Conservation (phyloP, 2,888 invertebrate species). For the Laspeyria flexula region DNA sequence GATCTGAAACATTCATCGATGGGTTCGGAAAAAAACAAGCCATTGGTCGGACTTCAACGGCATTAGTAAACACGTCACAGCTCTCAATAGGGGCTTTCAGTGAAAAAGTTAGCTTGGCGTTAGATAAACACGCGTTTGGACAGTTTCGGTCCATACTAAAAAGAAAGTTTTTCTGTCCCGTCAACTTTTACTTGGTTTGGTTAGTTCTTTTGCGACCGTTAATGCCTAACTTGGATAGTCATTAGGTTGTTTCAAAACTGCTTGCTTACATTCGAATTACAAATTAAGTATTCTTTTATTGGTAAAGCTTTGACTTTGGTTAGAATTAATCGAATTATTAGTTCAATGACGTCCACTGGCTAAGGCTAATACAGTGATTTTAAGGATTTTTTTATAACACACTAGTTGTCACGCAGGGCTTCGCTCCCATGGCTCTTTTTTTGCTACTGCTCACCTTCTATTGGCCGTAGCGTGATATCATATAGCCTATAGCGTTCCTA, state of each 20-base stretch:
- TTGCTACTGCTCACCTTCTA: no score
- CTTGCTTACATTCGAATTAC: background rate
- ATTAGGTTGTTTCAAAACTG: constrained; percentile 9
- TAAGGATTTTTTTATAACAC: no score
- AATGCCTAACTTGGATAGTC: constrained; percentile 11
- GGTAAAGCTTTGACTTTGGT: background rate
- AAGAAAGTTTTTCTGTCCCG: constrained; percentile 25
- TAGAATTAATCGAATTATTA: background rate
- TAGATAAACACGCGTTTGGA: constrained; percentile 32
- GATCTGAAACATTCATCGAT: background rate
- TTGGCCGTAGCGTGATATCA: no score
- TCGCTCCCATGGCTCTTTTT: no score
- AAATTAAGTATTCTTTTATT: constrained; percentile 17
- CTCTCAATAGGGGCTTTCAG: constrained; percentile 33
- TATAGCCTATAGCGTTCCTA: no score
- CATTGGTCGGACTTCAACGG: constrained; percentile 4
- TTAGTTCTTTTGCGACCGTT: constrained; percentile 10
- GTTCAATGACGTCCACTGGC: no score
- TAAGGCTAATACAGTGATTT: no score
- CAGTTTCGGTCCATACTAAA: constrained; percentile 22
- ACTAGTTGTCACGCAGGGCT: no score
- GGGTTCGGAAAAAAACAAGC: background rate
- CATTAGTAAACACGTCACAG: constrained; percentile 44
- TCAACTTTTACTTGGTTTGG: constrained; percentile 13
- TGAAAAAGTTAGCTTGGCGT: constrained; percentile 29